A percentile compares a stretch with the other conserved stretches of the same genome.
Evolutionary conservation across 2,888 invertebrate species (phyloP).

Genomic region (Prosapia bicincta): DNA sequence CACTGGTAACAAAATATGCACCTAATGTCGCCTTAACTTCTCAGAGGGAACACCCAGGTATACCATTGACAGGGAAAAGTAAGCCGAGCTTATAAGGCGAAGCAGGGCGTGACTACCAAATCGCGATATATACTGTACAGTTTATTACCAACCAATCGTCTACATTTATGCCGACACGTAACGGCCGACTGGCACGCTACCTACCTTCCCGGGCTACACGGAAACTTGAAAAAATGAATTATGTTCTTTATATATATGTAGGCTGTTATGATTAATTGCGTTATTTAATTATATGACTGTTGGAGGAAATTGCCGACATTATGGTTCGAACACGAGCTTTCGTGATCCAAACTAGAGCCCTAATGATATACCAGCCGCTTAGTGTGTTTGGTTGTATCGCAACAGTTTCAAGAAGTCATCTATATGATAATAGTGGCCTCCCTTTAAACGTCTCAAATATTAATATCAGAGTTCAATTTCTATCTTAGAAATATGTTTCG

Average conservation of each 20-base stretch:
- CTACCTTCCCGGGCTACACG: background rate
- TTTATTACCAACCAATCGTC: background rate
- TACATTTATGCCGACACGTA: conserved; percentile 2
- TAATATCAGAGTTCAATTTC: background rate
- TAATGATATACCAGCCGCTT: background rate
- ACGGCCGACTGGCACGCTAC: background rate
- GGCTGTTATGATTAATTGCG: background rate
- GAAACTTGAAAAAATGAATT: background rate
- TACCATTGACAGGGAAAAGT: background rate
- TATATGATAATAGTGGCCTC: background rate
- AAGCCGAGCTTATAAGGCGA: background rate
- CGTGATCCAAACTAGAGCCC: background rate
- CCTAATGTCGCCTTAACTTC: background rate
- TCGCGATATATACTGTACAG: background rate
- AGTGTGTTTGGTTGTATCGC: background rate
- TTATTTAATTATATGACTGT: background rate
- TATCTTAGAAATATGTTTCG: too few relatives aligned
- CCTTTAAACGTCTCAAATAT: background rate
- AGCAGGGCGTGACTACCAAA: background rate
- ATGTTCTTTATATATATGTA: background rate
- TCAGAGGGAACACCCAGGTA: background rate
- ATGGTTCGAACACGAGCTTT: background rate
- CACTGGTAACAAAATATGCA: background rate
- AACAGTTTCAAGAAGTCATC: background rate
- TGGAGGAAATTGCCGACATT: background rate